These are phyloP conservation scores for Pseudachorutes palmiensis DNA, from an alignment of 1,140 invertebrate species.

Conservation along the genomic window DNA sequence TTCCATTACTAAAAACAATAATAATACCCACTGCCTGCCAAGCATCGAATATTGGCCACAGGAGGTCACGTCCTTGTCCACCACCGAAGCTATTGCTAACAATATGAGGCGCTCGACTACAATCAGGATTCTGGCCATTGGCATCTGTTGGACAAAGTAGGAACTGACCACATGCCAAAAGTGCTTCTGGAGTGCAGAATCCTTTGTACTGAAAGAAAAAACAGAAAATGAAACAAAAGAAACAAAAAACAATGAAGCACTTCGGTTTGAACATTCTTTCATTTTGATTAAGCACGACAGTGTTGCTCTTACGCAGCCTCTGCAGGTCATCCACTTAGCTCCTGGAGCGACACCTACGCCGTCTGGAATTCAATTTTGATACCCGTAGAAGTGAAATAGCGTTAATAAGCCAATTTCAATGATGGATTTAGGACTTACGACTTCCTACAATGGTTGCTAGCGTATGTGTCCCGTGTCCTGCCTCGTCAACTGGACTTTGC, in stretches of 20 bases:
- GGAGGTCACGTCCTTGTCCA: not conserved
- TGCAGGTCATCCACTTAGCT: slow-evolving; percentile 17
- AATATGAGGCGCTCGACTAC: slow-evolving; percentile 7
- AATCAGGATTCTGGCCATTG: not conserved
- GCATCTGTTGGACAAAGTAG: slow-evolving; percentile 10
- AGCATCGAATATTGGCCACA: not conserved
- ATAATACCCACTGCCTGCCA: slow-evolving; percentile 4
- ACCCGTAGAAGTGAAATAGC: not conserved
- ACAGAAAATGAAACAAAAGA: too few species aligned
- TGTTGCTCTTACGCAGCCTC: not conserved
- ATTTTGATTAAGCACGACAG: not conserved
- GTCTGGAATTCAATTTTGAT: slow-evolving; percentile 10
- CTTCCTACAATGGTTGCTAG: slow-evolving; percentile 14
- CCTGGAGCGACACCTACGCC: slow-evolving; percentile 18
- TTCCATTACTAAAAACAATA: slow-evolving; percentile 13
- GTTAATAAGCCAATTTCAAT: not conserved
- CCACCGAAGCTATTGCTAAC: slow-evolving; percentile 18
- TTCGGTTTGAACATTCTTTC: not conserved
- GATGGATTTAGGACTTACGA: not conserved
- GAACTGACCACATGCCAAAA: slow-evolving; percentile 20
- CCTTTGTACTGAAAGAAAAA: slow-evolving; percentile 1
- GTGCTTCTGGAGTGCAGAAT: not conserved
- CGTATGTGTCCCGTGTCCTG: slow-evolving; percentile 21
- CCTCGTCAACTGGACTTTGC: slow-evolving; percentile 4
- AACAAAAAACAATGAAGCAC: too few species aligned